Conservation (phyloP, 30 jellyfish, hydroid and myxozoan genomes). For the Aurelia aurita region DNA sequence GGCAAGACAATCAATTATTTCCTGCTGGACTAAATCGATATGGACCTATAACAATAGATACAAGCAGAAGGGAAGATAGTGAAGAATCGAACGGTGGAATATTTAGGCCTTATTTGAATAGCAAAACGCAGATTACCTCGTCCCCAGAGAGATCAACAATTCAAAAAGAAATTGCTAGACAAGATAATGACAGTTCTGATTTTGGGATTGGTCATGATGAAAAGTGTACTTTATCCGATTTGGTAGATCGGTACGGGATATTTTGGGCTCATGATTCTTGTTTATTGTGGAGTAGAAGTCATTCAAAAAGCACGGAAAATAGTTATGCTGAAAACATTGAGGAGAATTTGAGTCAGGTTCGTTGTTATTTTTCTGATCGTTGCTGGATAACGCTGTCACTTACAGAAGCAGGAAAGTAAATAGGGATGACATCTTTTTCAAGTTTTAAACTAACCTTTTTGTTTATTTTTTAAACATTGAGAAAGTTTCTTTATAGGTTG, state of each 20-base stretch:
- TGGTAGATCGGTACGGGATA: slow-evolving; percentile 71
- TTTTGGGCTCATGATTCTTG: slow-evolving; percentile 95
- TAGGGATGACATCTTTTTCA: too few relatives aligned
- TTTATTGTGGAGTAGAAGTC: slow-evolving; percentile 75
- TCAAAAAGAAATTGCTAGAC: slow-evolving; percentile 26
- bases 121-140: slow-evolving; percentile 19
- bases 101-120: slow-evolving; percentile 81
- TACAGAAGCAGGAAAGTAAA: neutral
- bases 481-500: too few relatives aligned
- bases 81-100: slow-evolving; percentile 68
- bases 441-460: too few relatives aligned
- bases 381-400: neutral
- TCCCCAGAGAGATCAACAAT: slow-evolving; percentile 38
- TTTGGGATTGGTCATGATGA: slow-evolving; percentile 69
- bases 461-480: too few relatives aligned
- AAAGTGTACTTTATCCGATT: slow-evolving; percentile 33
- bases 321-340: slow-evolving; percentile 46
- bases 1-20: slow-evolving; percentile 58
- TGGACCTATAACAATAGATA: slow-evolving; percentile 71
- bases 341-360: slow-evolving; percentile 63
- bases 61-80: slow-evolving; percentile 23
- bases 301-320: slow-evolving; percentile 28
- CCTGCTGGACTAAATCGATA: slow-evolving; percentile 70
- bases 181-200: slow-evolving; percentile 24
- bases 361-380: too few relatives aligned